phyloP scores from a whole-genome alignment of 64 coral and sea anemone species.

The Actinia tenebrosa region DNA sequence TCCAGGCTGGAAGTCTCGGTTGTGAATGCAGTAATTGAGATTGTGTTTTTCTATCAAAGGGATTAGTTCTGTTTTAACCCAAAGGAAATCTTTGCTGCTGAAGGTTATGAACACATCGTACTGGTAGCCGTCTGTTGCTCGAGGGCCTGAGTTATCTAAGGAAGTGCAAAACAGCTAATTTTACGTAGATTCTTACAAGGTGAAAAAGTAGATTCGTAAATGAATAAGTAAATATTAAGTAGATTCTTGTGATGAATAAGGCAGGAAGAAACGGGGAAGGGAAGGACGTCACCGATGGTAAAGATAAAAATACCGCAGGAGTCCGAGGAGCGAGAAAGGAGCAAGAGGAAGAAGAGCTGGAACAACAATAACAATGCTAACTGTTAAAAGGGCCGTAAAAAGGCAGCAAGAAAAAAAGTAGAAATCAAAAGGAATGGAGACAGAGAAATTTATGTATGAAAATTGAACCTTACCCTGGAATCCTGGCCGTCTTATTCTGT shows the following conservation, averaged over 20 bases:
- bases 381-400: background rate
- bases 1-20: constrained; percentile 50
- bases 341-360: no score
- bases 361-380: no score
- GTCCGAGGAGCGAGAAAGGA: no score
- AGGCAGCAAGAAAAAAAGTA: background rate
- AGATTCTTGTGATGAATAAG: no score
- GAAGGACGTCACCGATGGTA: no score
- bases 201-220: no score
- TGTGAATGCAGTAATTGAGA: constrained; percentile 54
- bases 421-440: background rate
- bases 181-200: background rate
- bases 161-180: background rate
- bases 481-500: background rate
- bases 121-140: background rate
- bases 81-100: constrained; percentile 53
- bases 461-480: background rate
- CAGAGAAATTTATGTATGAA: background rate
- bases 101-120: constrained; percentile 65
- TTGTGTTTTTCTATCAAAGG: constrained; percentile 56
- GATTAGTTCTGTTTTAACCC: constrained; percentile 43
- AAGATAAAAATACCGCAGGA: no score
- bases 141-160: background rate
- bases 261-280: no score
- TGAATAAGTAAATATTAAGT: no score